Conservation (phyloP, 2,113 vertebrate genomes). For the Daubentonia madagascariensis region DNA sequence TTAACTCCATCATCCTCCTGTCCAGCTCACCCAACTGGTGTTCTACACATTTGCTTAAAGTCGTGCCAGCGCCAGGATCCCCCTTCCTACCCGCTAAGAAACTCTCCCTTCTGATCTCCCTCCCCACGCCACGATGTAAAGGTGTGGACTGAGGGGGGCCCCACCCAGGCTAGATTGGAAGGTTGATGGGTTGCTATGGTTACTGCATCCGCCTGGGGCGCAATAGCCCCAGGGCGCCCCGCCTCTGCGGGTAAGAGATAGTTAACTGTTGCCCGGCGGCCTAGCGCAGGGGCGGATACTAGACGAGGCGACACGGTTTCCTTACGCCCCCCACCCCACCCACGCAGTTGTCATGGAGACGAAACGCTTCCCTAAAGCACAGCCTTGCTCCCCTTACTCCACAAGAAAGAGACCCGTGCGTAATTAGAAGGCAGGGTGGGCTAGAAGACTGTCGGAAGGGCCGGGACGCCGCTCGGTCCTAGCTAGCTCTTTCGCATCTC, state of each 20-base stretch:
- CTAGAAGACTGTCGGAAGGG: not conserved
- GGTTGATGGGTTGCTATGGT: conserved; percentile 54
- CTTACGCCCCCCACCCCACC: not conserved
- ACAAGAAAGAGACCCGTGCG: not conserved
- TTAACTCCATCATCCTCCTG: not conserved
- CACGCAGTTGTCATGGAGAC: conserved; percentile 57
- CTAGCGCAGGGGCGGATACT: not conserved
- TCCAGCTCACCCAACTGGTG: not conserved
- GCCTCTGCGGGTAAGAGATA: not conserved
- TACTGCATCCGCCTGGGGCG: not conserved
- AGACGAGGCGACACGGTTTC: not conserved
- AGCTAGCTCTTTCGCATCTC: not conserved
- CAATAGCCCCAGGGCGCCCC: not conserved
- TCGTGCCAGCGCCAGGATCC: not conserved
- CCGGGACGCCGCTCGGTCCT: not conserved
- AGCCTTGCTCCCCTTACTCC: not conserved
- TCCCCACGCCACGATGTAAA: not conserved
- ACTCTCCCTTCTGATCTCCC: not conserved
- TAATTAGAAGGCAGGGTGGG: not conserved
- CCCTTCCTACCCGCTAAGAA: not conserved
- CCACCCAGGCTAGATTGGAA: not conserved
- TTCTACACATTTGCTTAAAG: not conserved
- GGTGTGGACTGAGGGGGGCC: not conserved
- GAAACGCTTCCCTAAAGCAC: not conserved
- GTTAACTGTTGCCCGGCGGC: not conserved